Base-by-base conservation (phyloP, 2,888 invertebrate genomes). In the Congeria kusceri region DNA sequence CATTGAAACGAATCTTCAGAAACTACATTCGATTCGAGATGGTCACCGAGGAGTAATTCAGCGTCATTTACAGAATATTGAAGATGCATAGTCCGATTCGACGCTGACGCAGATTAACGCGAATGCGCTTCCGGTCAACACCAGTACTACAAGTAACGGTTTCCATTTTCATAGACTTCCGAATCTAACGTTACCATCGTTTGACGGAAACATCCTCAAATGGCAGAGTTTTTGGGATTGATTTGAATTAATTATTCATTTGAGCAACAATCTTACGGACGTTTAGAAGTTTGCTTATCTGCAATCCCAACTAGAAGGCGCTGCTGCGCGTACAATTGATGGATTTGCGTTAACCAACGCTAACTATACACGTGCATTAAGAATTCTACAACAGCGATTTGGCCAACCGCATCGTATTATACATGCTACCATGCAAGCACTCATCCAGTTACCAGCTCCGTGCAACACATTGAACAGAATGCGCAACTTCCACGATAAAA, bases 151-250 rank as follows among this genome's bases (percentile, higher is more conserved):
- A 39, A 39, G 39, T 39, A 39, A 39, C 15, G 9, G 15, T 15
- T 39, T 39, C 1, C 39, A 39, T 39, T 39, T 15, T 11, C 63
- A 46, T 46, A 46, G 25, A 46, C 27, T 63, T 3, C 46, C 61
- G 18, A 46, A 53, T 27, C 23, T 68, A 11, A 27, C 46, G 4
- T 27, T 66, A 23, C 47, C 59, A 0, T 25, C n/a, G 20, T 66
- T 66, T 32, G 25, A 32, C 32, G 66, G 66, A 25, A 49, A 75
- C 25, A 39, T 69, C 4, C n/a, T 46, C 7, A n/a, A 44, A 25
- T 75, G 69, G 68, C 64, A 69, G 29, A 59, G 62, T 3, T 75
- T 70, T 53, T 76, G 76, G 69, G 76, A 76, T 57, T 70, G 65
- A 7, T 76, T 53, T 44, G 69, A 69, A 39, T 69, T 69, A 25